phyloP scores from a whole-genome alignment of 2,113 vertebrate genomes.

The Campylorhamphus procurvoides region DNA sequence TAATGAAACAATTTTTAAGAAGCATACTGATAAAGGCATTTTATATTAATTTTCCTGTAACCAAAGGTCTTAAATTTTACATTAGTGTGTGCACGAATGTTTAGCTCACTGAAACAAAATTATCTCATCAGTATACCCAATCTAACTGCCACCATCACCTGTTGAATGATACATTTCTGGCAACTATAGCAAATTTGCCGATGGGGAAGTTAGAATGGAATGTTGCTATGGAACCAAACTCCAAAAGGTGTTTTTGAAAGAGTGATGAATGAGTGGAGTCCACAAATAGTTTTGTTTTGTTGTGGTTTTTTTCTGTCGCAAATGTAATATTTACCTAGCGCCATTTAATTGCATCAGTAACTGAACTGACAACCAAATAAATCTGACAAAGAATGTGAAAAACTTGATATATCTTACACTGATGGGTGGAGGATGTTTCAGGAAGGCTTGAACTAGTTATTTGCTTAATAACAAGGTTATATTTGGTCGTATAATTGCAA shows the following conservation, averaged over 20 bases:
- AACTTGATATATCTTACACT: background rate
- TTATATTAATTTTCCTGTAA: background rate
- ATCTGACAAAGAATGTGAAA: constrained; percentile 59
- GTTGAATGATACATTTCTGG: constrained; percentile 42
- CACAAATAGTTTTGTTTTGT: background rate
- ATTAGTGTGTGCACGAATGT: background rate
- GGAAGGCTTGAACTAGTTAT: constrained; percentile 12
- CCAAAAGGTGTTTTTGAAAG: constrained; percentile 37
- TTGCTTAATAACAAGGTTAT: constrained; percentile 47
- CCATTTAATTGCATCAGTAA: constrained; percentile 46
- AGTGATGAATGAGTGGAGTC: constrained; percentile 49
- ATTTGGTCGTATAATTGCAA: constrained; percentile 14
- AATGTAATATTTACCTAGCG: background rate
- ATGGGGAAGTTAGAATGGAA: constrained; percentile 40
- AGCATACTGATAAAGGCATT: background rate
- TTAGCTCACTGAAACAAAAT: background rate
- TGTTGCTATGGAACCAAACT: constrained; percentile 40
- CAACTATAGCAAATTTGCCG: background rate
- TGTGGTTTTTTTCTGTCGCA: background rate
- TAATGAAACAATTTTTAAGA: background rate
- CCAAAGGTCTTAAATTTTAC: background rate
- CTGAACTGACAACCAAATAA: constrained; percentile 53
- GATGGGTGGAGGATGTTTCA: constrained; percentile 26
- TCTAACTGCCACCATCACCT: background rate
- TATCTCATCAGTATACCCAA: background rate